Evolutionary conservation across 2,113 vertebrate species (phyloP), one percentile per base, ranked within the genome.

Genomic region (Cyrtonyx montezumae): DNA sequence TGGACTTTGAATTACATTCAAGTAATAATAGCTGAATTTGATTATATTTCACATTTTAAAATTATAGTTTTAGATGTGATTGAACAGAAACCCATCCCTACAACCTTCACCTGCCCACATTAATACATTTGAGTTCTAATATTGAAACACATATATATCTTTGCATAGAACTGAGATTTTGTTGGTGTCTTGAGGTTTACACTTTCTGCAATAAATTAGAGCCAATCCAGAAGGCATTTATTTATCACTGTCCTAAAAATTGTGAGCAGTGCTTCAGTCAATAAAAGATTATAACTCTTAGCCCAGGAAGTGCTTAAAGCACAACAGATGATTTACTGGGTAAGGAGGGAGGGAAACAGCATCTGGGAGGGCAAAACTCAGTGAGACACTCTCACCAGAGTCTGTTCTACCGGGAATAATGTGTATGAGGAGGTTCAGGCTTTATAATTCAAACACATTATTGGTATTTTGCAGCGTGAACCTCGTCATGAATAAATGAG

Each of bases 401-500:
- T 25, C 74, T 68, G 19, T 65, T 65, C 79, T 71, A 51, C 71
- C 36, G 18, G 77, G 55, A 90, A 63, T 42, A 80, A 88, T 79
- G 55, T 0, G 40, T 75, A 23, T 62, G 42, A 37, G 20, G 65
- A 78, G 45, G 91, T 42, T 91, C 46, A 92, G 37, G 88, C 65
- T 89, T 93, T 88, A 84, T 88, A 90, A 91, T 95, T 95, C 84
- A 85, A 91, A 61, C 10, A 79, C 73, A 79, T 81, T 76, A 18
- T 83, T 81, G 83, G 59, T 63, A 53, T 93, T 96, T 94, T 82
- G 82, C 94, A 67, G 84, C 81, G 63, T 88, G 76, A 94, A 84
- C 73, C 81, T 95, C 75, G 80, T 79, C 34, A 36, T 61, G 83
- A 96, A 92, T 84, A 92, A 97, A 95, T 51, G 76, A 78, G 79